Evolutionary conservation across 2,797 vertebrate species (phyloP), one percentile per base, ranked within the genome.

Genomic region (Gobionotothen gibberifrons): DNA sequence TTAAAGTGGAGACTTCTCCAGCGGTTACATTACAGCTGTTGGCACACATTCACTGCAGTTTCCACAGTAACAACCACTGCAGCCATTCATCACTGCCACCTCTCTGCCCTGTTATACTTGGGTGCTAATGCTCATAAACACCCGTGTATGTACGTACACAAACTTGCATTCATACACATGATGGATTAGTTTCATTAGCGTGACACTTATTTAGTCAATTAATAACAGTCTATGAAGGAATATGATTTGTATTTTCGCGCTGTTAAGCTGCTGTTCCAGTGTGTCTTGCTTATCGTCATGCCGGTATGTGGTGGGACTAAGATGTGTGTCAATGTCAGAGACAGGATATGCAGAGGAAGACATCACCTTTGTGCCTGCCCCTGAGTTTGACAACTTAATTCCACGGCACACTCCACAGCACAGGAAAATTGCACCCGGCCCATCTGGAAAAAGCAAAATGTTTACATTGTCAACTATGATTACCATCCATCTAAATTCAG

Each of bases 381-480:
- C 79, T 6, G 57, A 82, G 73, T 91, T 92, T 93, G 93, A 94
- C 93, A 92, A 86, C 89, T 93, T 95, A 93, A 94, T 95, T 94
- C 92, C 81, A 92, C 53, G 84, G 85, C 84, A 87, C 85, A 87
- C 89, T 84, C 78, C 77, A 83, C 43, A 67, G 82, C 85, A 72
- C 85, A 87, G 57, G 85, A 85, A 94, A 90, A 93, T 86, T 89
- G 88, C 84, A 76, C 85, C 81, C 52, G 76, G 78, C 79, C 75
- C 81, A 78, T 76, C 88, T 85, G 79, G 87, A 86, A 92, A 89
- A 90, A 84, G 85, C 73, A 91, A 91, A 92, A 93, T 91, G 87
- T 93, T 93, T 93, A 92, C 87, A 92, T 91, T 92, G 90, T 93
- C 93, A 94, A 67, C 91, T 91, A 85, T 92, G 90, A 94, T 93